phyloP scores from a whole-genome alignment of 2,113 vertebrate genomes.

The Grammatotria lemairii region DNA sequence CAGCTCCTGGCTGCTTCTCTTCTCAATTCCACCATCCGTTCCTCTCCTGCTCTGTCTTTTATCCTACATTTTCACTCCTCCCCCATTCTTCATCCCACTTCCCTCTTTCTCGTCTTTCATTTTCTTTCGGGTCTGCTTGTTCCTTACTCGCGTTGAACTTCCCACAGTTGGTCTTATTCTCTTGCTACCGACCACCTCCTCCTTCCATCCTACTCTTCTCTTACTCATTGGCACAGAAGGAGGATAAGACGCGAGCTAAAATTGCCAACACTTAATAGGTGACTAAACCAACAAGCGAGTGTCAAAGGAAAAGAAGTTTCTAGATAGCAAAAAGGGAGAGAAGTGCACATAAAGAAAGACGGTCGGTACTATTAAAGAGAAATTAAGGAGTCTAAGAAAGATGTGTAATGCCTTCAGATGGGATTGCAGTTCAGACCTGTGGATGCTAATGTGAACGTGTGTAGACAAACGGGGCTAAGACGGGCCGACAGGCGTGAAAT shows the following conservation, averaged over 20 bases:
- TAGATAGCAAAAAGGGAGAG: not conserved
- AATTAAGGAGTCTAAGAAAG: not conserved
- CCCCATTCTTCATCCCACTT: not conserved
- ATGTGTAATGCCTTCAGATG: slow-evolving; percentile 33
- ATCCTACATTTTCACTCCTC: slow-evolving; percentile 6
- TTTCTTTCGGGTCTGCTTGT: not conserved
- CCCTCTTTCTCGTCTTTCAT: not conserved
- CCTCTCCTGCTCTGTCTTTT: slow-evolving; percentile 11
- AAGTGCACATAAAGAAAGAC: not conserved
- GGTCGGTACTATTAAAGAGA: not conserved
- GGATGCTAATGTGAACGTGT: slow-evolving; percentile 45
- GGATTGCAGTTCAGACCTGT: slow-evolving; percentile 22
- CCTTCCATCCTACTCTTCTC: slow-evolving; percentile 32
- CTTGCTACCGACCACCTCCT: slow-evolving; percentile 1
- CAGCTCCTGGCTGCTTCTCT: slow-evolving; percentile 59
- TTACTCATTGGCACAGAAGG: slow-evolving; percentile 31
- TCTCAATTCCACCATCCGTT: slow-evolving; percentile 16
- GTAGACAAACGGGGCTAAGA: slow-evolving; percentile 59
- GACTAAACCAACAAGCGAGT: slow-evolving; percentile 21
- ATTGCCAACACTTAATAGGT: slow-evolving; percentile 29
- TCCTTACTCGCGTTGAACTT: not conserved
- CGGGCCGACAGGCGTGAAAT: slow-evolving; percentile 68
- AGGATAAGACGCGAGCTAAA: slow-evolving; percentile 35
- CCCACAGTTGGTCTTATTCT: slow-evolving; percentile 13
- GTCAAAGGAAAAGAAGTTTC: not conserved